Conservation (phyloP, 2,113 vertebrate genomes). For the Cyprinodon tularosa region DNA sequence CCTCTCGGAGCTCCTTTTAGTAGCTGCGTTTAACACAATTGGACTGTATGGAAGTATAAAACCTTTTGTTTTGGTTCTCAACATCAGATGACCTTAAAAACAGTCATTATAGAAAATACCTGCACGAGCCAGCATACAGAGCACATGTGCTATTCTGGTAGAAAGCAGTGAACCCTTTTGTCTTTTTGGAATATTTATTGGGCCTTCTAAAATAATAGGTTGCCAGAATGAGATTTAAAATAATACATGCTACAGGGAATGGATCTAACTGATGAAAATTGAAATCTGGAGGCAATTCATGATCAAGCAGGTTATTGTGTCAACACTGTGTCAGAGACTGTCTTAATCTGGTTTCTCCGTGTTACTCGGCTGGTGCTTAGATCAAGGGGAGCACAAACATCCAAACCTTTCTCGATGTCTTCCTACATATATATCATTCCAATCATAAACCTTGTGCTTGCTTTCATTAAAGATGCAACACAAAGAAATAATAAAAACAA, state of each 20-base stretch:
- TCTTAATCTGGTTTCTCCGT: constrained; percentile 8
- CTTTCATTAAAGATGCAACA: background rate
- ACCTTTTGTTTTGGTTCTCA: background rate
- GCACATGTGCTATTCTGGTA: no score
- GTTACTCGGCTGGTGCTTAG: constrained; percentile 13
- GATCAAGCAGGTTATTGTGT: constrained; percentile 7
- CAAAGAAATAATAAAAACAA: background rate
- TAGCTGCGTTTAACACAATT: constrained; percentile 5
- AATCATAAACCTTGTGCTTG: background rate
- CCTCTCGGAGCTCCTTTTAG: background rate
- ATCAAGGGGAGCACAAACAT: constrained; percentile 20
- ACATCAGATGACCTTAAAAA: background rate
- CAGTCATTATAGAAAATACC: background rate
- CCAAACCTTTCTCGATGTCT: background rate
- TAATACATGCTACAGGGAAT: background rate
- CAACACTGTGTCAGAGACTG: background rate
- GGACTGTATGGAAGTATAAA: background rate
- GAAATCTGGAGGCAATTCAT: background rate
- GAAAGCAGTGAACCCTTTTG: background rate
- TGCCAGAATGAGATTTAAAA: background rate
- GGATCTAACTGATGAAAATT: background rate
- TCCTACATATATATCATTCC: background rate
- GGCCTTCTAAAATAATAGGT: background rate
- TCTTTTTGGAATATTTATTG: background rate
- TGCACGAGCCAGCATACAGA: background rate